Conservation (phyloP, 2,113 vertebrate genomes). For the Pygoscelis adeliae region DNA sequence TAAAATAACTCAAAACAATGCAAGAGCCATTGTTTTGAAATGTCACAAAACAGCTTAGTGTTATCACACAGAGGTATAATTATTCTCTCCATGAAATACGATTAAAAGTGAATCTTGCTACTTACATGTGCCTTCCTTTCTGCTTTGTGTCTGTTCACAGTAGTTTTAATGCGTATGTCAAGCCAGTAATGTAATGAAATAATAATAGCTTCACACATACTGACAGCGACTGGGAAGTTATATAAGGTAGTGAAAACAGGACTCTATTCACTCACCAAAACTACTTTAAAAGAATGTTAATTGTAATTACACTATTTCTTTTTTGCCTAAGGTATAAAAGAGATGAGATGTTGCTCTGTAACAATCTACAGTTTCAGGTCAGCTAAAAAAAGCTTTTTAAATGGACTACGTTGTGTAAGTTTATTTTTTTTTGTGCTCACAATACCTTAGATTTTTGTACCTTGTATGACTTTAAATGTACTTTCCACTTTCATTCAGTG, state of each 20-base stretch:
- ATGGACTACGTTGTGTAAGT: neutral
- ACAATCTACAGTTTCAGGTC: neutral
- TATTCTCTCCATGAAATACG: neutral
- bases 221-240: neutral
- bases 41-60: neutral
- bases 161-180: neutral
- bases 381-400: neutral
- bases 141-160: neutral
- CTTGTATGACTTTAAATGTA: neutral
- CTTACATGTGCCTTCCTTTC: neutral
- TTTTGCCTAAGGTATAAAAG: neutral
- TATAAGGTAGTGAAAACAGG: neutral
- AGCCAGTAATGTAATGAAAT: neutral
- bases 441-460: neutral
- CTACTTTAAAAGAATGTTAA: neutral
- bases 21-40: neutral
- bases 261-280: neutral
- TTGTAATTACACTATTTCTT: neutral
- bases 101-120: neutral
- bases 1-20: neutral
- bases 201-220: constrained; percentile 1
- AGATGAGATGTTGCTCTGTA: neutral
- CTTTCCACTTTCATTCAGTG: neutral
- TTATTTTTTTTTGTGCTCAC: neutral
- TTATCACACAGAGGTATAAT: neutral